Conservation (phyloP, 2,797 vertebrate species). For the Gymnodraco acuticeps region DNA sequence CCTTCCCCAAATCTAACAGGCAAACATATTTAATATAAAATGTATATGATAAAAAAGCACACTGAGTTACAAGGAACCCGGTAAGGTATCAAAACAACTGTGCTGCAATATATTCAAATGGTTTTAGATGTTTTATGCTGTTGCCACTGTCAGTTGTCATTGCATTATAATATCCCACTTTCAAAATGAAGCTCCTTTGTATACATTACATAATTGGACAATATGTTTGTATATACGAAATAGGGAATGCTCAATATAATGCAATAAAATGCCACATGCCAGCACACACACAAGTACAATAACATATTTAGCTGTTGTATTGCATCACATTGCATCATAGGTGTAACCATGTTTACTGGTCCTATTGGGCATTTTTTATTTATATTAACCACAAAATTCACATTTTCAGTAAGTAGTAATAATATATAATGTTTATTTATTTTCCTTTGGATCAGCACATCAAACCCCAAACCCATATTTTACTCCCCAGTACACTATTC, state of each 20-base stretch:
- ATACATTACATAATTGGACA: too few relatives aligned
- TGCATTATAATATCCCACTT: too few relatives aligned
- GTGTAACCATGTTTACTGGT: neutral
- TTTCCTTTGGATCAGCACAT: too few relatives aligned
- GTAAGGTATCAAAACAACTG: neutral
- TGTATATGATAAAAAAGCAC: neutral
- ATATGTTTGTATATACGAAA: too few relatives aligned
- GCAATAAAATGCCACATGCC: neutral
- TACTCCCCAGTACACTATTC: neutral
- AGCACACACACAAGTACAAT: neutral
- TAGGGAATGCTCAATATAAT: neutral
- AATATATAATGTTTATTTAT: too few relatives aligned
- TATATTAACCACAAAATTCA: too few relatives aligned
- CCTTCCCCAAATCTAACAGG: neutral
- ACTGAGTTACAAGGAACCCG: neutral
- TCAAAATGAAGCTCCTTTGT: too few relatives aligned
- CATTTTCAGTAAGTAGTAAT: neutral
- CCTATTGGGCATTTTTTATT: neutral
- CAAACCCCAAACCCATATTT: too few relatives aligned
- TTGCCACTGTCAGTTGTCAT: too few relatives aligned
- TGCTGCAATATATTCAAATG: neutral
- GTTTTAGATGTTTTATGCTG: neutral
- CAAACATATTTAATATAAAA: neutral
- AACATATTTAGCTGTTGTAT: neutral
- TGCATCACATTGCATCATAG: constrained; percentile 20